Evolutionary conservation across 2,888 invertebrate genomes (phyloP).

Genomic region (Axea sp.): DNA sequence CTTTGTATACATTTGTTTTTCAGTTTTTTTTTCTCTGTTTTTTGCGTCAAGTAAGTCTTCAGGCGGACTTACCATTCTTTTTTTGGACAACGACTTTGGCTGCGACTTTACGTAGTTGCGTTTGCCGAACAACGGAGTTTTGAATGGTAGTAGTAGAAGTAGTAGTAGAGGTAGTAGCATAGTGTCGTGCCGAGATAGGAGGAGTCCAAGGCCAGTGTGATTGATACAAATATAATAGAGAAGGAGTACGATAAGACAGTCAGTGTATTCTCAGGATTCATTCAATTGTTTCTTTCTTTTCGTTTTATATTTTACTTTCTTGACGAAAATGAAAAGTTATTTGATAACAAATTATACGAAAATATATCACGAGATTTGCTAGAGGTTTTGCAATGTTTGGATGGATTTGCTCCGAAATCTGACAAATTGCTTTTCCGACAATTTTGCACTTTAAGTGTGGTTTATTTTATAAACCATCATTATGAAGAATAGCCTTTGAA

Average conservation of each 20-base stretch:
- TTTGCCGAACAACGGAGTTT: conserved; percentile 78
- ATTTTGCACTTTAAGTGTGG: neutral
- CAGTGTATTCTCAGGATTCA: conserved; percentile 73
- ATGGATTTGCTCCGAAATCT: conserved; percentile 50
- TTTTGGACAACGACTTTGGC: conserved; percentile 80
- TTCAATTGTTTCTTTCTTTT: conserved; percentile 41
- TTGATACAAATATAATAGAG: conserved; percentile 79
- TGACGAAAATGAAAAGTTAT: conserved; percentile 63
- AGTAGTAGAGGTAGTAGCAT: conserved; percentile 77
- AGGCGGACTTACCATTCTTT: conserved; percentile 80
- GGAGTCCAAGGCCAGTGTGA: conserved; percentile 80
- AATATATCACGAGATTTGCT: conserved; percentile 13
- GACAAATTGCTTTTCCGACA: conserved; percentile 13
- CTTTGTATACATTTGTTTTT: conserved; percentile 35
- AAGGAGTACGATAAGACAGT: conserved; percentile 79
- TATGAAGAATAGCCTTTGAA: too few species aligned
- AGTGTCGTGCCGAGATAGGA: conserved; percentile 80
- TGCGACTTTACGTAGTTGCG: conserved; percentile 79
- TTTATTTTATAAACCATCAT: too few species aligned
- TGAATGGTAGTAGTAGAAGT: conserved; percentile 77
- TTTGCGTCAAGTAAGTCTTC: conserved; percentile 78
- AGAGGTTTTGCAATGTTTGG: conserved; percentile 27
- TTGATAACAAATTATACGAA: conserved; percentile 38
- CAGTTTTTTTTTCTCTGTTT: conserved; percentile 46
- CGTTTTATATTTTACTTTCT: conserved; percentile 35